phyloP scores from a whole-genome alignment of 2,888 invertebrate species.

The Acrocera orbiculus region DNA sequence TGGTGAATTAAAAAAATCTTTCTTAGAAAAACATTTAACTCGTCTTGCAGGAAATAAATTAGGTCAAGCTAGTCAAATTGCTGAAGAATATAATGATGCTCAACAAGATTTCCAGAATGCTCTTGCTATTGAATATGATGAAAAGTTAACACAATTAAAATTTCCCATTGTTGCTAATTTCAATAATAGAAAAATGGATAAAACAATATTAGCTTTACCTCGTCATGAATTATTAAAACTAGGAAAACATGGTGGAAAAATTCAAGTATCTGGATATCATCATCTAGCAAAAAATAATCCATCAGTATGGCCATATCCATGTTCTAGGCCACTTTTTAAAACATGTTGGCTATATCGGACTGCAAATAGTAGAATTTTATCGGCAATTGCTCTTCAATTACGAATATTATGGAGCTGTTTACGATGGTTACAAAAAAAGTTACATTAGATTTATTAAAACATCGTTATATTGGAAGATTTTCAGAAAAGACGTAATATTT shows the following conservation, averaged over 20 bases:
- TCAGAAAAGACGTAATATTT: slow-evolving; percentile 81
- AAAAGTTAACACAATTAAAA: slow-evolving; percentile 39
- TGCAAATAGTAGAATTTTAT: slow-evolving; percentile 64
- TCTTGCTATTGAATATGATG: slow-evolving; percentile 31
- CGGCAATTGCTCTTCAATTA: slow-evolving; percentile 77
- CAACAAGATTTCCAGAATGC: slow-evolving; percentile 37
- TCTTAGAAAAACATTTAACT: slow-evolving; percentile 24
- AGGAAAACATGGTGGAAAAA: slow-evolving; percentile 61
- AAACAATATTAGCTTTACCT: slow-evolving; percentile 71
- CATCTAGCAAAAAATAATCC: slow-evolving; percentile 70
- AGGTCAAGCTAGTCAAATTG: slow-evolving; percentile 46
- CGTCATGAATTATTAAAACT: slow-evolving; percentile 66
- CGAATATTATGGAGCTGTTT: slow-evolving; percentile 85
- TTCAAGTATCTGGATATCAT: slow-evolving; percentile 56
- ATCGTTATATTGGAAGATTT: slow-evolving; percentile 74
- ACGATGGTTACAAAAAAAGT: slow-evolving; percentile 92
- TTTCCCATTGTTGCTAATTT: slow-evolving; percentile 74
- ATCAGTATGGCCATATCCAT: slow-evolving; percentile 84
- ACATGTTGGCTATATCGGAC: slow-evolving; percentile 92
- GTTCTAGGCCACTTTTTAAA: slow-evolving; percentile 86
- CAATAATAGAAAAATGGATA: slow-evolving; percentile 53
- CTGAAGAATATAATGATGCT: slow-evolving; percentile 41
- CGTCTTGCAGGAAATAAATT: slow-evolving; percentile 33
- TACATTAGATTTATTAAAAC: slow-evolving; percentile 75
- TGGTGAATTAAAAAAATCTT: no score